Evolutionary conservation across 2,888 invertebrate genomes (phyloP).

Genomic region (Plusia festucae): DNA sequence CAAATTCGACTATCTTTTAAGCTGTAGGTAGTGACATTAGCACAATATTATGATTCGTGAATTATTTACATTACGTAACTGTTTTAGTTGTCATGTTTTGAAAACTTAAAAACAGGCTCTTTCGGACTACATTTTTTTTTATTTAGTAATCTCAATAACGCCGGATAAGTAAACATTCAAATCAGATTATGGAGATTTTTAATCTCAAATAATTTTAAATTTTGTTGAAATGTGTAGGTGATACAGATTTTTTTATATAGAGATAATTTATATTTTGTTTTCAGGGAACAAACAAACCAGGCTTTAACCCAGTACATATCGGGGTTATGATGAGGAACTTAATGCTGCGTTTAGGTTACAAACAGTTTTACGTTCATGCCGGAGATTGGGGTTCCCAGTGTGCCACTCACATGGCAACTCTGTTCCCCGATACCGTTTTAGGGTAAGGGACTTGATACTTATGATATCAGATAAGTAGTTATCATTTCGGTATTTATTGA

Average conservation of each 20-base stretch:
- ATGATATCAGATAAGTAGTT: not conserved
- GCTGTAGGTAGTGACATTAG: not conserved
- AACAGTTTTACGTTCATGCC: slow-evolving; percentile 92
- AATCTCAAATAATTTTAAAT: not conserved
- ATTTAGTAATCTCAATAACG: not conserved
- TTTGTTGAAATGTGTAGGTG: too few relatives aligned
- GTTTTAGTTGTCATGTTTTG: not conserved
- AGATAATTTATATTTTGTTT: slow-evolving; percentile 23
- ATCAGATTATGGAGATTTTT: too few relatives aligned
- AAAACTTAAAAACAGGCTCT: not conserved
- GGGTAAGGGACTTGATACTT: slow-evolving; percentile 70
- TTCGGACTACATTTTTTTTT: not conserved
- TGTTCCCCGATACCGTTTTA: slow-evolving; percentile 90
- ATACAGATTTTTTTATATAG: not conserved
- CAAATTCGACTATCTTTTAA: not conserved
- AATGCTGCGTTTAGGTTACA: slow-evolving; percentile 92
- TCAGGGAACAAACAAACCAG: slow-evolving; percentile 89
- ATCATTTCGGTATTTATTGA: not conserved
- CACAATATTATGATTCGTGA: not conserved
- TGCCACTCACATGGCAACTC: slow-evolving; percentile 88
- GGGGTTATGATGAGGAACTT: slow-evolving; percentile 91
- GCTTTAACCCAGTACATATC: slow-evolving; percentile 89
- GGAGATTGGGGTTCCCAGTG: slow-evolving; percentile 94
- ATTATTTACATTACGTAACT: not conserved
- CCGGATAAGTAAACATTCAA: too few relatives aligned